Evolutionary conservation across 2,113 vertebrate genomes (phyloP).

Genomic region (Silurus glanis): DNA sequence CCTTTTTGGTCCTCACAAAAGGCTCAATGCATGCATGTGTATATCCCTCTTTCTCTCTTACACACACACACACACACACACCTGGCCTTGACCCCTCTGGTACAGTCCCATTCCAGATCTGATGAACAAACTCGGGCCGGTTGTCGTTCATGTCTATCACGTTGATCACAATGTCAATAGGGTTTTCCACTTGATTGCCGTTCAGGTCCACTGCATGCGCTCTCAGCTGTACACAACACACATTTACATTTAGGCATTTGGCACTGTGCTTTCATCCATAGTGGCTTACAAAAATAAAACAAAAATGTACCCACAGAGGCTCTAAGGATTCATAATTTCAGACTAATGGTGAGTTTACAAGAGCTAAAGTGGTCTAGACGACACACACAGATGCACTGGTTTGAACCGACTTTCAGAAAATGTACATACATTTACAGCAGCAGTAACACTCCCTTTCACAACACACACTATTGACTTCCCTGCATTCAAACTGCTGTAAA

Average conservation of each 20-base stretch:
- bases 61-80: conserved; percentile 52
- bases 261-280: not conserved
- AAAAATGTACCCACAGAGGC: not conserved
- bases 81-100: conserved; percentile 97
- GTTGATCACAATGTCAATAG: conserved; percentile 96
- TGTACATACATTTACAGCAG: not conserved
- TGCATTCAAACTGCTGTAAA: not conserved
- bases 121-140: conserved; percentile 92
- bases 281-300: not conserved
- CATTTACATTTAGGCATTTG: conserved; percentile 6
- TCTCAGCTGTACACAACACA: conserved; percentile 76
- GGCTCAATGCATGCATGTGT: not conserved
- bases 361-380: not conserved
- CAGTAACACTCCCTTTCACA: not conserved
- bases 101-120: conserved; percentile 94
- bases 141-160: conserved; percentile 99
- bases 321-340: not conserved
- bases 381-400: not conserved
- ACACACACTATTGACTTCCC: not conserved
- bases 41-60: not conserved
- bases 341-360: not conserved
- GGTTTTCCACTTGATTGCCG: conserved; percentile 98
- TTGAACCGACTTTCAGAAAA: not conserved
- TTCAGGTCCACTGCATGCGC: conserved; percentile 98
- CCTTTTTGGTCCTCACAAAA: not conserved